Conservation (phyloP, 2,888 invertebrate species). For the Eueremaeus valkanovi region DNA sequence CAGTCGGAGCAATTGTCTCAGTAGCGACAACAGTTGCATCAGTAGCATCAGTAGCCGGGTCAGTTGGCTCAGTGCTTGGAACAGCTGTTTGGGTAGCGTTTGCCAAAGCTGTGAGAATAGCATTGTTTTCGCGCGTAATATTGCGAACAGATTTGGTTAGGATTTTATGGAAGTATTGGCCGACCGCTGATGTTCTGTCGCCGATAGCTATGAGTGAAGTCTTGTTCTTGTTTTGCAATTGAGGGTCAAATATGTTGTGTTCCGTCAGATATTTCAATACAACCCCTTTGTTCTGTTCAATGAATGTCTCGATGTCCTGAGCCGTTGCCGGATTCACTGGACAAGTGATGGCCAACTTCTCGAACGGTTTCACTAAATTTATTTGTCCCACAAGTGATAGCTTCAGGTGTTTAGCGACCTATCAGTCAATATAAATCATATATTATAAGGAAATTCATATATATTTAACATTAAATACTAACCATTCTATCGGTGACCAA, state of each 20-base stretch:
- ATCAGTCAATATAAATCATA: not conserved
- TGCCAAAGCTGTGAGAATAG: not conserved
- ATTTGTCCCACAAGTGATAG: constrained; percentile 45
- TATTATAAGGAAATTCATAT: not conserved
- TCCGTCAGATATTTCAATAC: constrained; percentile 44
- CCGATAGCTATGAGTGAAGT: constrained; percentile 44
- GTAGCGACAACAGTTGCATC: not conserved
- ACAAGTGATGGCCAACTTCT: constrained; percentile 43
- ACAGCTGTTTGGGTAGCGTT: not conserved
- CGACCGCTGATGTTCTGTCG: constrained; percentile 44
- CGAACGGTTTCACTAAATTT: constrained; percentile 41
- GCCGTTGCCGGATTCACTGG: constrained; percentile 45
- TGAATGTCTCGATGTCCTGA: constrained; percentile 45
- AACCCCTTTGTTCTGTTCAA: constrained; percentile 42
- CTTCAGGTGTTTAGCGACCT: constrained; percentile 46
- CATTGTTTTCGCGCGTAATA: constrained; percentile 39
- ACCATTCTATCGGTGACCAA: constrained; percentile 44
- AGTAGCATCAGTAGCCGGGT: not conserved
- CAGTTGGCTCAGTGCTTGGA: not conserved
- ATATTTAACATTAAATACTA: not conserved
- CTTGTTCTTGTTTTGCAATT: constrained; percentile 43
- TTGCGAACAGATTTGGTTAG: constrained; percentile 44
- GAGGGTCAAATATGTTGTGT: constrained; percentile 45
- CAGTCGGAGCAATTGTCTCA: not conserved
- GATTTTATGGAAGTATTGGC: constrained; percentile 45